Evolutionary conservation across 92 coral and sea anemone species (phyloP).

Genomic region (Phenganax subtilis): DNA sequence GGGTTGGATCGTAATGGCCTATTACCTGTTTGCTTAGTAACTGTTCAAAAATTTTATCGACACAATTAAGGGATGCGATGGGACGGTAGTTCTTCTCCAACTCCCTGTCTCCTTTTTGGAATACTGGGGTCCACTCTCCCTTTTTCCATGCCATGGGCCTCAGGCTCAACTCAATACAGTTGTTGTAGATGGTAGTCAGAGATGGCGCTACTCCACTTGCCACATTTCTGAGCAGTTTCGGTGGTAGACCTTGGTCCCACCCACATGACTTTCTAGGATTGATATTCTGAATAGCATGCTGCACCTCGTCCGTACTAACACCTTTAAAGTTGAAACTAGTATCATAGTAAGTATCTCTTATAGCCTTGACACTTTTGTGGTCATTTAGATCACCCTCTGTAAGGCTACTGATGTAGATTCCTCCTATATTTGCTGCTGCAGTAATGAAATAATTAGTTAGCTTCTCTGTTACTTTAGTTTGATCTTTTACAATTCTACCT

Average conservation of each 20-base stretch:
- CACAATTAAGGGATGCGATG: slow-evolving; percentile 46
- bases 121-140: slow-evolving; percentile 51
- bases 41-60: slow-evolving; percentile 50
- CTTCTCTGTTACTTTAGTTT: slow-evolving; percentile 39
- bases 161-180: slow-evolving; percentile 32
- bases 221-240: slow-evolving; percentile 44
- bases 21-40: slow-evolving; percentile 7
- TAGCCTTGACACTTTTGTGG: slow-evolving; percentile 45
- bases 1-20: slow-evolving; percentile 33
- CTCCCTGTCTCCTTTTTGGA: slow-evolving; percentile 43
- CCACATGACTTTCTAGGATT: slow-evolving; percentile 47
- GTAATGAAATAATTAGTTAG: slow-evolving; percentile 37
- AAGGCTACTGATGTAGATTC: slow-evolving; percentile 33
- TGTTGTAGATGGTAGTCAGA: slow-evolving; percentile 46
- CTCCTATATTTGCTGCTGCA: slow-evolving; percentile 45
- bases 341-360: not conserved
- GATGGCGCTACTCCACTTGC: slow-evolving; percentile 54
- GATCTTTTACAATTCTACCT: slow-evolving; percentile 42
- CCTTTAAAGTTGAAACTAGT: slow-evolving; percentile 37
- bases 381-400: slow-evolving; percentile 40
- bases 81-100: slow-evolving; percentile 46
- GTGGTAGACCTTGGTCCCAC: slow-evolving; percentile 47
- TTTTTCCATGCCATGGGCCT: slow-evolving; percentile 45
- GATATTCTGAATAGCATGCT: slow-evolving; percentile 37
- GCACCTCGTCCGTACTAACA: slow-evolving; percentile 46